phyloP scores from a whole-genome alignment of 2,888 invertebrate species.

The Drosophila ezoana region DNA sequence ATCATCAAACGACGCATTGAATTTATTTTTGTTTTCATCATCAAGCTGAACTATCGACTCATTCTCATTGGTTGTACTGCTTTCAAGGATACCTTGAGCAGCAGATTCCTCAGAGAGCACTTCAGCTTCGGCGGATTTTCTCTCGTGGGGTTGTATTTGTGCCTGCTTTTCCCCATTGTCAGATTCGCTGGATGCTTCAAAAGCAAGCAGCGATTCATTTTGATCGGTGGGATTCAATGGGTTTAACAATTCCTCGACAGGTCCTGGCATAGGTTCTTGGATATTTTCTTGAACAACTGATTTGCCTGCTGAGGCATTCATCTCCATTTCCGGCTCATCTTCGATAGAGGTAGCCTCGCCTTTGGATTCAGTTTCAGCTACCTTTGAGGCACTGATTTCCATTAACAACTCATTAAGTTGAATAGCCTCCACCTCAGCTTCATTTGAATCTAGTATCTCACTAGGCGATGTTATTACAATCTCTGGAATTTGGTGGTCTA shows the following conservation, averaged over 20 bases:
- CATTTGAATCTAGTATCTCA: neutral
- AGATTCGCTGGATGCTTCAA: neutral
- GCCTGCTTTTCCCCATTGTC: neutral
- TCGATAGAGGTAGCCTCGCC: too few relatives aligned
- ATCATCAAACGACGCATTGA: neutral
- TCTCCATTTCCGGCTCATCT: neutral
- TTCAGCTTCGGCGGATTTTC: neutral
- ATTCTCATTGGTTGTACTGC: neutral
- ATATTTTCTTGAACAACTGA: neutral
- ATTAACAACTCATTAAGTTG: neutral
- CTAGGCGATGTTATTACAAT: neutral
- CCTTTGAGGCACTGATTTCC: neutral
- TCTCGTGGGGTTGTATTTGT: neutral
- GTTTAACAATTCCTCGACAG: neutral
- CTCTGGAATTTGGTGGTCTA: neutral
- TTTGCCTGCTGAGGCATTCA: neutral
- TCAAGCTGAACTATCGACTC: neutral
- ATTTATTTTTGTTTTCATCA: constrained; percentile 1
- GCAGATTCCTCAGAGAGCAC: neutral
- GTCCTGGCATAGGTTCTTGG: neutral
- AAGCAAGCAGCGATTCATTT: neutral
- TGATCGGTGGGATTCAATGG: neutral
- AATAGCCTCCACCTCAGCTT: neutral
- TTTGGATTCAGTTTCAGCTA: neutral
- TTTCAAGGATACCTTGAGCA: neutral